Evolutionary conservation across 2,113 vertebrate species (phyloP).

Genomic region (Terrapene triunguis): DNA sequence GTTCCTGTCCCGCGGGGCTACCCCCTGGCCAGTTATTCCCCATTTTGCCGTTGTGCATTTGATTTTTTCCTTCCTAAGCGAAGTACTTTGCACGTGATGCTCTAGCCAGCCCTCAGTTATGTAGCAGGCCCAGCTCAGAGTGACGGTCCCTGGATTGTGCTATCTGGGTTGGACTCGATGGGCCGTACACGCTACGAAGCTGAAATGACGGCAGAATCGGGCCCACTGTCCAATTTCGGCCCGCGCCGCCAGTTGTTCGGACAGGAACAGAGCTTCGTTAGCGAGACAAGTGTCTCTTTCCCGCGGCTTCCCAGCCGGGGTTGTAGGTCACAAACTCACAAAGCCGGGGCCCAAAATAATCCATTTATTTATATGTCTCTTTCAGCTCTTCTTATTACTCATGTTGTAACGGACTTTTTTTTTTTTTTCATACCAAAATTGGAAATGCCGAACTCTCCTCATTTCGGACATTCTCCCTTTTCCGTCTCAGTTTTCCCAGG

Average conservation of each 20-base stretch:
- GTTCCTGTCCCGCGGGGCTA: no score
- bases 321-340: not conserved
- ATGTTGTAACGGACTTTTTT: not conserved
- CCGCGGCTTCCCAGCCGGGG: not conserved
- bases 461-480: not conserved
- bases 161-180: not conserved
- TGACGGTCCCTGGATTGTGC: not conserved
- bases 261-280: not conserved
- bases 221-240: not conserved
- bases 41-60: no score
- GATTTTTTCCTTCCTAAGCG: no score
- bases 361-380: not conserved
- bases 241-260: not conserved
- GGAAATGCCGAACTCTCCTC: not conserved
- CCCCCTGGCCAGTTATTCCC: no score
- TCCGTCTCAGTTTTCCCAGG: not conserved
- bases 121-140: not conserved
- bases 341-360: not conserved
- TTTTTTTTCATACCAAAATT: slow-evolving; percentile 30
- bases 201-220: not conserved
- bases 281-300: not conserved
- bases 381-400: not conserved
- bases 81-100: no score
- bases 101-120: no score
- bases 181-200: not conserved